Base-by-base conservation (phyloP, 2,888 invertebrate species). In the Hirudinaria manillensis region DNA sequence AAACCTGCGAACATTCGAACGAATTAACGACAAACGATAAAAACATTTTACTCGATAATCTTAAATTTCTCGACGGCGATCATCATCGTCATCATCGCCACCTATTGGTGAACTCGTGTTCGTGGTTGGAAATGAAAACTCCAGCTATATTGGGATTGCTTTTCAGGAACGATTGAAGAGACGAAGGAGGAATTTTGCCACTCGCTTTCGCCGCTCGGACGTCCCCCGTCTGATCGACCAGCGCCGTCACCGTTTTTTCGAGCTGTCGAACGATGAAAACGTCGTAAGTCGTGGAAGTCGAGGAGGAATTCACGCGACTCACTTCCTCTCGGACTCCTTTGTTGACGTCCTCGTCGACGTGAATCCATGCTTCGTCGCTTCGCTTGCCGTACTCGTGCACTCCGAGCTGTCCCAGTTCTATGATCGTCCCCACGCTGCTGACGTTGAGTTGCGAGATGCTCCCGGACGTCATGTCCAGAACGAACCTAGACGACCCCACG, bases 101-200 rank as follows among this genome's bases (percentile, higher is more conserved):
- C 70, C 27, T 70, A 16, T 34, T 38, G n/a, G 38, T 34, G 27
- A 38, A 70, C 3, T 6, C n/a, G 10, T 38, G 1, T 21, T 34
- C 38, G 51, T 36, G 38, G 27, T 70, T 70, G 21, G 36, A 24
- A 38, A 70, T 24, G 70, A 13, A n/a, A 27, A 70, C 24, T 27
- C 38, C 38, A 24, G 34, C 21, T 34, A 70, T 34, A 2, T 32
- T 21, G n/a, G 36, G 36, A 38, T 38, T 21, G 36, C 13, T n/a
- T n/a, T 27, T 34, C 19, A 70, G 70, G 51, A 70, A 70, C 21
- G 70, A 27, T n/a, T 70, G 70, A 34, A 70, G 38, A 27, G 70
- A 45, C 2, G 70, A 70, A 24, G 70, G 38, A n/a, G 70, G 70
- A 19, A 70, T 34, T 61, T 61, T 70, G 27, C 27, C 7, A 21